A percentile compares a stretch with the other conserved stretches of the same genome.
These are phyloP conservation scores for Siniperca knerii DNA, from an alignment of 2,113 vertebrate species.

Conservation along the genomic window DNA sequence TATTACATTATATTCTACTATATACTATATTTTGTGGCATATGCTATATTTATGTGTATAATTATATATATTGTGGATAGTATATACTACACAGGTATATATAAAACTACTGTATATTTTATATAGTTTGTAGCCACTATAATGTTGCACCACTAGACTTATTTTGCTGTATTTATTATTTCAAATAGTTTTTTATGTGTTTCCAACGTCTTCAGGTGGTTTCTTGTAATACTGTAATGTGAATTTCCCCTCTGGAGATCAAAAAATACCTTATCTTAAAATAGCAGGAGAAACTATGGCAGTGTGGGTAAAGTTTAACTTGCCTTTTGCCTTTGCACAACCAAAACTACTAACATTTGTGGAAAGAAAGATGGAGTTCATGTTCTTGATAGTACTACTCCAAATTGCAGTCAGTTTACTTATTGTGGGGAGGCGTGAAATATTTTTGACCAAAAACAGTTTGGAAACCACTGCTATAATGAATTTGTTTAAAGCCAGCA, in stretches of 20 bases:
- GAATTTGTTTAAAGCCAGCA: background rate
- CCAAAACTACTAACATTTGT: background rate
- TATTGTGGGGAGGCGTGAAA: background rate
- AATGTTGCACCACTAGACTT: no score
- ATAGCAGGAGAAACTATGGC: background rate
- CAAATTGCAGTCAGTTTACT: background rate
- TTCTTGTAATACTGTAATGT: background rate
- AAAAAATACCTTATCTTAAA: background rate
- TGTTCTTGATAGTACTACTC: background rate
- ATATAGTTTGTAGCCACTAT: no score
- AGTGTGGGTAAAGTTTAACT: background rate
- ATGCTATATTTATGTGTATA: background rate
- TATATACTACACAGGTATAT: background rate
- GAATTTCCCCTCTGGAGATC: background rate
- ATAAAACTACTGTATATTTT: no score
- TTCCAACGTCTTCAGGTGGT: background rate
- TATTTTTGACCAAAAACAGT: background rate
- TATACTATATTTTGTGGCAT: background rate
- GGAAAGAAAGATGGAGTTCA: no score
- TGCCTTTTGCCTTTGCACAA: background rate
- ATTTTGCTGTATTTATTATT: no score
- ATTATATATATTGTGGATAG: background rate
- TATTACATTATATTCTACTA: background rate
- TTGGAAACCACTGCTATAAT: background rate
- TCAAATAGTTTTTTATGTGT: background rate